A percentile compares a stretch with the other conserved stretches of the same genome.
Evolutionary conservation across 2,113 vertebrate species (phyloP).

Genomic region (Dicentrarchus labrax): DNA sequence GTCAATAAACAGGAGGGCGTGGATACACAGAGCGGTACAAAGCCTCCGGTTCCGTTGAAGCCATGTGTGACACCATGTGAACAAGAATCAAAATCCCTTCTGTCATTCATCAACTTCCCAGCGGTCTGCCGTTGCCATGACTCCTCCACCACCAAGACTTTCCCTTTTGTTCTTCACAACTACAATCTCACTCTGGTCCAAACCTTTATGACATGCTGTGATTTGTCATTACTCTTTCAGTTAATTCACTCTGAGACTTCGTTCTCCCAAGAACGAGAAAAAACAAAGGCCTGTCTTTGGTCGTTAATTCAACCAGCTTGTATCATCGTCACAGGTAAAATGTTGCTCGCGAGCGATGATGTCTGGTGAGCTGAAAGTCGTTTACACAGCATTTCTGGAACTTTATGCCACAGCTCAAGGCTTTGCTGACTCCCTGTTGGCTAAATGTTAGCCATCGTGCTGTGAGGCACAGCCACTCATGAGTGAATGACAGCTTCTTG

Average conservation of each 20-base stretch:
- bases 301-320: constrained; percentile 6
- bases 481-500: constrained; percentile 80
- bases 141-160: constrained; percentile 61
- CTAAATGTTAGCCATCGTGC: constrained; percentile 56
- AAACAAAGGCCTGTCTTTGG: background rate
- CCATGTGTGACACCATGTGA: constrained; percentile 64
- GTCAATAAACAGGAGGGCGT: constrained; percentile 44
- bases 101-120: constrained; percentile 65
- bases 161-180: constrained; percentile 45
- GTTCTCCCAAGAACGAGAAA: background rate
- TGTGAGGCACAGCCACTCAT: constrained; percentile 65
- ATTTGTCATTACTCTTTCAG: constrained; percentile 54
- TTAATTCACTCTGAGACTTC: constrained; percentile 20
- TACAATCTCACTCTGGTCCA: constrained; percentile 31
- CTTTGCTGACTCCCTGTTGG: constrained; percentile 47
- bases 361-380: constrained; percentile 24
- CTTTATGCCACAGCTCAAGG: constrained; percentile 39
- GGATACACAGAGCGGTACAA: constrained; percentile 15
- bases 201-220: constrained; percentile 56
- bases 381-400: constrained; percentile 48
- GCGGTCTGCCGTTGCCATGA: constrained; percentile 67
- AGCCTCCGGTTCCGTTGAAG: constrained; percentile 24
- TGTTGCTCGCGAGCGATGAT: background rate
- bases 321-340: constrained; percentile 32
- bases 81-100: constrained; percentile 64